Conservation (phyloP, 2,113 vertebrate species). For the Elgaria multicarinata region DNA sequence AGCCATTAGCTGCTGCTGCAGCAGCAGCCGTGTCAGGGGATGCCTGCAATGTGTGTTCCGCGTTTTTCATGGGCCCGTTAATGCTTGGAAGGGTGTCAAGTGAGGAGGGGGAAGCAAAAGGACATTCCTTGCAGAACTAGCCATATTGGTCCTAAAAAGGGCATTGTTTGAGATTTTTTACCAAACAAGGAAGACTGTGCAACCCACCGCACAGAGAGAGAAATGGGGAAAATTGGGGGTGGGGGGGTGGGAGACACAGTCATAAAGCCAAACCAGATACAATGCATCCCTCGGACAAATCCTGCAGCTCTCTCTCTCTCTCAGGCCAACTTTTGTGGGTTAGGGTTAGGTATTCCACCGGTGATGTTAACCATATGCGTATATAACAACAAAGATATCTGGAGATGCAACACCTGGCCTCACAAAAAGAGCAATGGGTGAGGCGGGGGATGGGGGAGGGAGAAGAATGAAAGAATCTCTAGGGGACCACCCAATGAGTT, state of each 20-base stretch:
- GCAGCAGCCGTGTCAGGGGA: neutral
- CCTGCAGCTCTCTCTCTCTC: neutral
- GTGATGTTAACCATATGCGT: neutral
- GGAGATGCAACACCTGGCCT: neutral
- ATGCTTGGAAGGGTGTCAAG: slow-evolving; percentile 4
- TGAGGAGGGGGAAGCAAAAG: slow-evolving; percentile 33
- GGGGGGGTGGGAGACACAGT: neutral
- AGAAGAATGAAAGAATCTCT: neutral
- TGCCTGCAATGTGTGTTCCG: neutral
- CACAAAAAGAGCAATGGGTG: neutral
- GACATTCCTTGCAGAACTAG: slow-evolving; percentile 12
- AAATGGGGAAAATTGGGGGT: neutral
- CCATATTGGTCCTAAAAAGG: slow-evolving; percentile 68
- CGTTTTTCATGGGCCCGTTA: neutral
- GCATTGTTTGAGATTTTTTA: slow-evolving; percentile 67
- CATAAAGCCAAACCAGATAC: neutral
- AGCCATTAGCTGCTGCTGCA: neutral
- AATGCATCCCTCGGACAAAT: slow-evolving; percentile 25
- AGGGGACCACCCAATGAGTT: neutral
- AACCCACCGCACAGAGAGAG: neutral
- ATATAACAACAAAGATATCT: neutral
- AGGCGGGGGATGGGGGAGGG: neutral
- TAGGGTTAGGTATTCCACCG: neutral
- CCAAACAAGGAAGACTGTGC: slow-evolving; percentile 62
- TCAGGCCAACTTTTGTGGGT: neutral